These are phyloP conservation scores for Xiphophorus maculatus DNA, from an alignment of 2,113 vertebrate genomes.

Conservation along the genomic window DNA sequence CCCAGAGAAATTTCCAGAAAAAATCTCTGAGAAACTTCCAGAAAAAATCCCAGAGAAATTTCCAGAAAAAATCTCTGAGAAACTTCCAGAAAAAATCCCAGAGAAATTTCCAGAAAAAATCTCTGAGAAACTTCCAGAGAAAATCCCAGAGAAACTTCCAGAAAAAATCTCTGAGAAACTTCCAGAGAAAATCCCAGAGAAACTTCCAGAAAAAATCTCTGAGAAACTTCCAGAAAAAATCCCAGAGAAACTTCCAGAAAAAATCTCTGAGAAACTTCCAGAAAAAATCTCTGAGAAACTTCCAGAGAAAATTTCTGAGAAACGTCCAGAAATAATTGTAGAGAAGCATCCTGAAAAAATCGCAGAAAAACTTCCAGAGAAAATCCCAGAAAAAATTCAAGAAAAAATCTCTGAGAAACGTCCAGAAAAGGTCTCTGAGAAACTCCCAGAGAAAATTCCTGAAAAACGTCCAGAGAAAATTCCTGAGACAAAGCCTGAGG, in stretches of 20 bases:
- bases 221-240: conserved; percentile 17
- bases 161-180: conserved; percentile 19
- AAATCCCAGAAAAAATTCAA: neutral
- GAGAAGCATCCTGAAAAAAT: conserved; percentile 19
- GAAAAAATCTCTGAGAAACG: conserved; percentile 20
- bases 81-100: conserved; percentile 20
- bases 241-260: conserved; percentile 16
- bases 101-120: conserved; percentile 8
- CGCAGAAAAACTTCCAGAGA: conserved; percentile 2
- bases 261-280: neutral
- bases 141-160: neutral
- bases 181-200: neutral
- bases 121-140: neutral
- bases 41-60: neutral
- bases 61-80: conserved; percentile 28
- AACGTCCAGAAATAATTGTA: conserved; percentile 30
- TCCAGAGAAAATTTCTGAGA: conserved; percentile 14
- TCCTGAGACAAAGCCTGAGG: neutral
- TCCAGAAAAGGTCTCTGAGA: conserved; percentile 4
- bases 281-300: no score
- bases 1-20: neutral
- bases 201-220: conserved; percentile 19
- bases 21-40: conserved; percentile 18
- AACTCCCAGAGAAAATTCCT: conserved; percentile 6
- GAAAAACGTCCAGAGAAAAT: neutral